Evolutionary conservation across 1,140 invertebrate genomes (phyloP).

Genomic region (Conopomorpha cramerella): DNA sequence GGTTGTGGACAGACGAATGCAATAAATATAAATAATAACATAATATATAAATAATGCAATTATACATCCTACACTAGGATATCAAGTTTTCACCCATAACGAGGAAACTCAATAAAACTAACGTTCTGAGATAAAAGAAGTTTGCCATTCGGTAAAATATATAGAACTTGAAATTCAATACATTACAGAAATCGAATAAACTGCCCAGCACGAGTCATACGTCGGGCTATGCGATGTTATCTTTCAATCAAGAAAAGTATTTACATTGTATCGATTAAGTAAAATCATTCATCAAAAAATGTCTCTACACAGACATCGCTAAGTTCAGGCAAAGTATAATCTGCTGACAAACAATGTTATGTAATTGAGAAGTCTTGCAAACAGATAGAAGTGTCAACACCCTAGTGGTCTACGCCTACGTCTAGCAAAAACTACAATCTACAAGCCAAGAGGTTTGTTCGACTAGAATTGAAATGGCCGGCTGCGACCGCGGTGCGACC

Average conservation of each 20-base stretch:
- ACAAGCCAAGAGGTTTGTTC: slow-evolving; percentile 51
- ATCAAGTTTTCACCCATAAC: slow-evolving; percentile 35
- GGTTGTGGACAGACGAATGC: slow-evolving; percentile 58
- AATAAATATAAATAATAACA: slow-evolving; percentile 60
- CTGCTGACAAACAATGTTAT: slow-evolving; percentile 43
- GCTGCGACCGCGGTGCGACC: slow-evolving; percentile 19
- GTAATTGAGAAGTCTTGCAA: slow-evolving; percentile 52
- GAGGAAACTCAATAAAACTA: slow-evolving; percentile 36
- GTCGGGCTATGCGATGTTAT: slow-evolving; percentile 37
- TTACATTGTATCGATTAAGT: slow-evolving; percentile 52
- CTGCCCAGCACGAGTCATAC: slow-evolving; percentile 46
- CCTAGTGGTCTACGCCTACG: slow-evolving; percentile 58
- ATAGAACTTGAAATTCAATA: slow-evolving; percentile 36
- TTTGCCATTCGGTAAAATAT: slow-evolving; percentile 41
- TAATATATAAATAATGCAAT: slow-evolving; percentile 59
- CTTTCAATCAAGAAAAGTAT: slow-evolving; percentile 47
- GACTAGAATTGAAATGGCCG: slow-evolving; percentile 12
- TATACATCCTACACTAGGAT: slow-evolving; percentile 47
- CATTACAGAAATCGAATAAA: slow-evolving; percentile 33
- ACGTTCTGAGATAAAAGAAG: slow-evolving; percentile 40
- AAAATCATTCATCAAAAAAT: slow-evolving; percentile 45
- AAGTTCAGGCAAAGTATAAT: slow-evolving; percentile 49
- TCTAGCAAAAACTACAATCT: slow-evolving; percentile 52
- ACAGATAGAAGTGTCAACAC: slow-evolving; percentile 55
- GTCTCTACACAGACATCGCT: slow-evolving; percentile 56